phyloP scores from a whole-genome alignment of 2,888 invertebrate genomes.

The Octonoba sinensis region DNA sequence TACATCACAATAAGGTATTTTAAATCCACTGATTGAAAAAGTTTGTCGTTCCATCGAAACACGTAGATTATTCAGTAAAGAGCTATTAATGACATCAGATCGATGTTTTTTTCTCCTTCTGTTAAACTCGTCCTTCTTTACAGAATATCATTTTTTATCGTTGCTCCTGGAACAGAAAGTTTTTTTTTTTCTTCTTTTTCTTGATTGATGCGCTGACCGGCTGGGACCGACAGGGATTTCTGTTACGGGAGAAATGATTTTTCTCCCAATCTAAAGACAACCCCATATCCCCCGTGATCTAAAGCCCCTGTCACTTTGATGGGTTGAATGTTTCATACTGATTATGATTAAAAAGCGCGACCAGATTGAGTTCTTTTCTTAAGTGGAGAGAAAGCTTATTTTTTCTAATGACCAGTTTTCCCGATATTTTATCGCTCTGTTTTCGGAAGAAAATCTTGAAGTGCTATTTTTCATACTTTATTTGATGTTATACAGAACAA shows the following conservation, averaged over 20 bases:
- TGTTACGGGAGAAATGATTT: constrained; percentile 18
- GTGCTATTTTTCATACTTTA: no score
- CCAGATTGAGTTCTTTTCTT: no score
- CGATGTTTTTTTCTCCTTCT: constrained; percentile 33
- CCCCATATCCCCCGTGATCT: no score
- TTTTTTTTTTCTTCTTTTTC: constrained; percentile 22
- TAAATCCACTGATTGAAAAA: neutral
- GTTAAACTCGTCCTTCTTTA: constrained; percentile 16
- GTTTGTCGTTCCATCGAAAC: neutral
- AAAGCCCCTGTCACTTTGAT: no score
- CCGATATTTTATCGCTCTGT: no score
- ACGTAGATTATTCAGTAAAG: constrained; percentile 38
- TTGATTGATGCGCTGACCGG: constrained; percentile 54
- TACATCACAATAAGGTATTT: neutral
- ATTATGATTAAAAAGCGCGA: no score
- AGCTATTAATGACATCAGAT: constrained; percentile 54
- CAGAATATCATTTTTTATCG: constrained; percentile 21
- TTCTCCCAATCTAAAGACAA: no score
- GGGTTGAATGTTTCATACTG: no score
- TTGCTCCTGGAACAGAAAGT: neutral
- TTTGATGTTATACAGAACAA: no score
- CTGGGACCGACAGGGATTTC: constrained; percentile 36
- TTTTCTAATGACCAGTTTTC: no score
- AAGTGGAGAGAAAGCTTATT: no score
- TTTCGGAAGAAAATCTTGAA: no score